phyloP scores from a whole-genome alignment of 2,797 vertebrate species.

The Falco concolor region DNA sequence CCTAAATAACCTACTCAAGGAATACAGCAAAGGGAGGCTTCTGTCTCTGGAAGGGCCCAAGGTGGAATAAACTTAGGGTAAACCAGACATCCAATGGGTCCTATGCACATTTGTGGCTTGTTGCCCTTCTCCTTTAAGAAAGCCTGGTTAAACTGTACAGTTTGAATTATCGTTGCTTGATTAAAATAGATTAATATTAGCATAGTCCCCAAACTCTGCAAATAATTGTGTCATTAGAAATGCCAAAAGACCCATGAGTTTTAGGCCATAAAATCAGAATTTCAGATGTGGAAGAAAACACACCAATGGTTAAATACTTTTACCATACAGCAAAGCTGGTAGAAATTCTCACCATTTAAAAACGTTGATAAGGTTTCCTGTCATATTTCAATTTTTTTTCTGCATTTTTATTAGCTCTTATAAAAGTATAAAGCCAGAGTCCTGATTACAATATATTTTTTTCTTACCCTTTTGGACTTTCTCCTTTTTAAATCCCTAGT shows the following conservation, averaged over 20 bases:
- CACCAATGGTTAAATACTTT: background rate
- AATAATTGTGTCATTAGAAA: background rate
- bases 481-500: background rate
- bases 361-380: background rate
- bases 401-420: slow-evolving; percentile 12
- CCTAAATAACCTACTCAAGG: background rate
- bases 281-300: background rate
- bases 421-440: background rate
- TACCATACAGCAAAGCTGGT: background rate
- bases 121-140: background rate
- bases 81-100: background rate
- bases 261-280: background rate
- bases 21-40: background rate
- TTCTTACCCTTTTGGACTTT: slow-evolving; percentile 24
- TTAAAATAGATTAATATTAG: background rate
- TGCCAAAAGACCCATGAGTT: background rate
- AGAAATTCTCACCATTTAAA: background rate
- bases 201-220: background rate
- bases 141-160: background rate
- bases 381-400: background rate
- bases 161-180: background rate
- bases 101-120: background rate
- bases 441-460: background rate
- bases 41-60: background rate
- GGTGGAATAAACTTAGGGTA: background rate